Evolutionary conservation across 2,113 vertebrate species (phyloP).

Genomic region (Pelmatolapia mariae): DNA sequence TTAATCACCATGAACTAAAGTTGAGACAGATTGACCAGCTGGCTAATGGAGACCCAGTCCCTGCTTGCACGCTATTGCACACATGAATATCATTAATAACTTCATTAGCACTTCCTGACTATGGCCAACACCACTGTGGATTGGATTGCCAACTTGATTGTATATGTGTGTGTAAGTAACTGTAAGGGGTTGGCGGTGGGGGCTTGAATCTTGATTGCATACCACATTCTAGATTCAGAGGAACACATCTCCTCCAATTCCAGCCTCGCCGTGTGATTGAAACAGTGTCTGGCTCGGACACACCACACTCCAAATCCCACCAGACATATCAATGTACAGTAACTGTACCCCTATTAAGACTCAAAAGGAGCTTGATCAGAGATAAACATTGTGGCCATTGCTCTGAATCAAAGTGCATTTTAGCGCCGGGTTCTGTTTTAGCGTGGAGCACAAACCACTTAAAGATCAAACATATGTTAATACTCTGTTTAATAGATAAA

Average conservation of each 20-base stretch:
- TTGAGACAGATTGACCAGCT: conserved; percentile 43
- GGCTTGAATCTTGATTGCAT: conserved; percentile 52
- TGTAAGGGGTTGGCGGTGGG: not conserved
- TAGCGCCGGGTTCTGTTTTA: not conserved
- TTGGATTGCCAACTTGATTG: conserved; percentile 34
- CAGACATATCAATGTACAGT: conserved; percentile 40
- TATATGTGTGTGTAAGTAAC: not conserved
- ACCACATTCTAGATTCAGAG: conserved; percentile 41
- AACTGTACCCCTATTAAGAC: conserved; percentile 25
- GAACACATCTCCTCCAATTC: conserved; percentile 58
- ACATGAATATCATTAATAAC: conserved; percentile 67
- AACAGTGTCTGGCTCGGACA: conserved; percentile 46
- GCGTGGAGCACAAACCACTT: conserved; percentile 2
- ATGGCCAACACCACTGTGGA: conserved; percentile 21
- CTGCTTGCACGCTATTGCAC: conserved; percentile 37
- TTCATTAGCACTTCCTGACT: conserved; percentile 62
- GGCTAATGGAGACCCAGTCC: conserved; percentile 25
- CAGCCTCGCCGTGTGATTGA: conserved; percentile 42
- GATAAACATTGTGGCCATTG: conserved; percentile 22
- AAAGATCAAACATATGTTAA: conserved; percentile 50
- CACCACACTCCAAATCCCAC: conserved; percentile 32
- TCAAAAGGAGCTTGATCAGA: conserved; percentile 46
- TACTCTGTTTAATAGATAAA: conserved; percentile 8
- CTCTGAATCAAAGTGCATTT: conserved; percentile 29
- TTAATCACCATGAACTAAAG: conserved; percentile 17